These are phyloP conservation scores for Trileptium ribeirensis DNA, from an alignment of 2,888 invertebrate genomes.

Conservation along the genomic window DNA sequence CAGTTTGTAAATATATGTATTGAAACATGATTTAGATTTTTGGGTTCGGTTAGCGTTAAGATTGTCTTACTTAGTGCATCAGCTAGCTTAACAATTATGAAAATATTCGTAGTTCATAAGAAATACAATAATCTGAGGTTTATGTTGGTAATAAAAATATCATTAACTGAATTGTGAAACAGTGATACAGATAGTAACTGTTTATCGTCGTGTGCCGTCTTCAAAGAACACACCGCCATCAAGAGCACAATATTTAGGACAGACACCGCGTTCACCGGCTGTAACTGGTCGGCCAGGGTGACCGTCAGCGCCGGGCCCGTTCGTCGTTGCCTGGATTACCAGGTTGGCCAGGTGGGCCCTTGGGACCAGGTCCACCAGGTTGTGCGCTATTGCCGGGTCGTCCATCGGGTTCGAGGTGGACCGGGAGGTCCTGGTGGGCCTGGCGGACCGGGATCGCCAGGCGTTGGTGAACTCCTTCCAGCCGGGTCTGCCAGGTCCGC, in stretches of 20 bases:
- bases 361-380: conserved; percentile 20
- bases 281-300: conserved; percentile 29
- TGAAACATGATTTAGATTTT: too few relatives aligned
- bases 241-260: conserved; percentile 5
- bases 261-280: conserved; percentile 26
- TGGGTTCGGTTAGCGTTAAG: too few relatives aligned
- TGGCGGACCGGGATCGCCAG: conserved; percentile 40
- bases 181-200: too few relatives aligned
- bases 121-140: too few relatives aligned
- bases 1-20: too few relatives aligned
- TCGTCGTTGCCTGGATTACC: conserved; percentile 36
- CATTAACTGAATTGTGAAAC: too few relatives aligned
- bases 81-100: too few relatives aligned
- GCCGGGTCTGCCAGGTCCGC: conserved; percentile 33
- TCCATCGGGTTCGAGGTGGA: not conserved
- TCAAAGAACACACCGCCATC: not conserved
- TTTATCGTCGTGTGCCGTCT: not conserved
- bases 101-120: too few relatives aligned
- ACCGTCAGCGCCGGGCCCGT: conserved; percentile 34
- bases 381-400: not conserved
- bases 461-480: conserved; percentile 37
- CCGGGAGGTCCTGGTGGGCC: conserved; percentile 36
- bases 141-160: too few relatives aligned
- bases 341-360: conserved; percentile 26
- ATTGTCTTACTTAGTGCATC: too few relatives aligned